phyloP scores from a whole-genome alignment of 2,797 vertebrate genomes.

The Cheirogaleus major region DNA sequence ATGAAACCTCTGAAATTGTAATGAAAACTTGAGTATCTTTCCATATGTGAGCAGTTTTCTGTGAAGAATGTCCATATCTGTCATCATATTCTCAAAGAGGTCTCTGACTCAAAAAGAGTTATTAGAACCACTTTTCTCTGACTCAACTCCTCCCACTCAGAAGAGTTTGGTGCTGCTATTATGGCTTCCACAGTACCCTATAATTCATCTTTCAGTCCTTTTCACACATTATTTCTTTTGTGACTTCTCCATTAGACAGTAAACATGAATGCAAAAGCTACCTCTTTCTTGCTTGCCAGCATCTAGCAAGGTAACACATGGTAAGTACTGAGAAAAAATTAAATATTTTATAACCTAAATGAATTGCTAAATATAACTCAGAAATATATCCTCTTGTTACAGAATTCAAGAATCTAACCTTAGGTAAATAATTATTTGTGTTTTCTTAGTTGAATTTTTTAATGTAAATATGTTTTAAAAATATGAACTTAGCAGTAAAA shows the following conservation, averaged over 20 bases:
- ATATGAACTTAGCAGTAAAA: background rate
- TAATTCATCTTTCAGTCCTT: background rate
- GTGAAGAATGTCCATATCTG: background rate
- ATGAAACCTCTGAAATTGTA: background rate
- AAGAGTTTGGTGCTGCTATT: background rate
- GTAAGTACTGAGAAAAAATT: background rate
- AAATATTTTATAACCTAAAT: slow-evolving; percentile 11
- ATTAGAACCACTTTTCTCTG: background rate
- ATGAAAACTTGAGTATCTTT: background rate
- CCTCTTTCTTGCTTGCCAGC: background rate
- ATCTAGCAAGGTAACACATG: background rate
- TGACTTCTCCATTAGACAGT: background rate
- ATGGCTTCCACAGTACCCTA: background rate
- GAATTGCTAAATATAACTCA: background rate
- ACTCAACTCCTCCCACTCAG: background rate
- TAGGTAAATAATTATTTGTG: background rate
- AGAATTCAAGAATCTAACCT: slow-evolving; percentile 10
- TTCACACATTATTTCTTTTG: background rate
- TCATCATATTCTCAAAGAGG: background rate
- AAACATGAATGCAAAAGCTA: background rate
- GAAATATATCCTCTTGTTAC: background rate
- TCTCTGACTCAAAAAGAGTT: background rate
- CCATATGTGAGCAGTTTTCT: background rate
- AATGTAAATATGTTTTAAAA: background rate
- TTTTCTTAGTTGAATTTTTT: slow-evolving; percentile 17